phyloP scores from a whole-genome alignment of 2,113 vertebrate species.

The Eulacestoma nigropectus region DNA sequence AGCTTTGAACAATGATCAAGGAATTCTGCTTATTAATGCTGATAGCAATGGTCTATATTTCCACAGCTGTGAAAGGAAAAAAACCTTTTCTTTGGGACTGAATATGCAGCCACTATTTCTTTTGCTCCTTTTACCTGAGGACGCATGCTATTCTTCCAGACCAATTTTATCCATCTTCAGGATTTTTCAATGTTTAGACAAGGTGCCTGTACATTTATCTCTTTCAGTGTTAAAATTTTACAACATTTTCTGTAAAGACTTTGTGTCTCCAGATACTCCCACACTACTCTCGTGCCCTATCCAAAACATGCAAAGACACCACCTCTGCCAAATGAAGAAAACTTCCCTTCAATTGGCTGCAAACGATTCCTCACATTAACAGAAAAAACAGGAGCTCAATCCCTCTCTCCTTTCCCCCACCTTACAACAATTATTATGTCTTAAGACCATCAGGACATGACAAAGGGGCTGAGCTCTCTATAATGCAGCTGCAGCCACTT shows the following conservation, averaged over 20 bases:
- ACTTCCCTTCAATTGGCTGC: accelerated
- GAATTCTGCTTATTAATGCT: neutral
- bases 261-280: neutral
- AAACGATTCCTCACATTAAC: neutral
- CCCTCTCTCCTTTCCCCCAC: neutral
- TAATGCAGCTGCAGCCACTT: neutral
- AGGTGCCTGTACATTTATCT: neutral
- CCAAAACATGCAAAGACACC: neutral
- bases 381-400: neutral
- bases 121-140: neutral
- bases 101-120: neutral
- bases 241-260: neutral
- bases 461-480: neutral
- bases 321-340: neutral
- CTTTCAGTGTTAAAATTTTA: neutral
- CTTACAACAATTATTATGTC: neutral
- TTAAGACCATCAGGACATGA: neutral
- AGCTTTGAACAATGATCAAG: neutral
- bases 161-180: neutral
- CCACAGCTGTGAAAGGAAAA: neutral
- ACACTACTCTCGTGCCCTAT: neutral
- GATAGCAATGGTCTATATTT: neutral
- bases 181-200: neutral
- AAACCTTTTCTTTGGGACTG: neutral
- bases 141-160: neutral